These are phyloP conservation scores for Gyrodactylus bullatarudis DNA, from an alignment of 1,140 invertebrate species.

Conservation along the genomic window DNA sequence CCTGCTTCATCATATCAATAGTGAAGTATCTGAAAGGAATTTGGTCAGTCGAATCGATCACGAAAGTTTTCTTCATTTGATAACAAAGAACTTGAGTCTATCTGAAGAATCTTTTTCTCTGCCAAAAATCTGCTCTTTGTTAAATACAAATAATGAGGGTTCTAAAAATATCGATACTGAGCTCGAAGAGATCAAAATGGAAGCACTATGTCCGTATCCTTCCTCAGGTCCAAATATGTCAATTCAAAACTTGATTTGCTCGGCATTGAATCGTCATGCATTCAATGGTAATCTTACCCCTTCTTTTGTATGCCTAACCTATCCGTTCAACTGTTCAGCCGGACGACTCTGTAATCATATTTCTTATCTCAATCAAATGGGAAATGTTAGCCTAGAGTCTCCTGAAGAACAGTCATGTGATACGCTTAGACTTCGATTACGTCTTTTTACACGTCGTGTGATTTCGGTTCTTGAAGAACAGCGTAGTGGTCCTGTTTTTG, in stretches of 20 bases:
- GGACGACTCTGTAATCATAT: not conserved
- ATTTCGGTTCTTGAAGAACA: not conserved
- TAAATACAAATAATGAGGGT: not conserved
- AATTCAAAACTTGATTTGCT: not conserved
- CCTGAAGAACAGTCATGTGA: not conserved
- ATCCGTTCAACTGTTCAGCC: not conserved
- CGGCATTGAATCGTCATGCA: not conserved
- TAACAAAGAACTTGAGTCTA: not conserved
- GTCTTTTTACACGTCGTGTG: not conserved
- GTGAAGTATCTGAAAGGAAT: not conserved
- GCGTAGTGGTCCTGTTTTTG: not conserved
- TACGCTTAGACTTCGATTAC: not conserved
- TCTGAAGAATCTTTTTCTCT: not conserved
- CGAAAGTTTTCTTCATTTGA: not conserved
- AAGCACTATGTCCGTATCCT: not conserved
- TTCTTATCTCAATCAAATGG: not conserved
- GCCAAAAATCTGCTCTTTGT: not conserved
- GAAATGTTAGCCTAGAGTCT: not conserved
- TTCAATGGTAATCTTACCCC: not conserved
- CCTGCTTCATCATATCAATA: not conserved
- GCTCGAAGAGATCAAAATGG: no score
- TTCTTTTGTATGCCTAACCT: not conserved
- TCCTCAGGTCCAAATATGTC: not conserved
- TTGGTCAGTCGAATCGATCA: not conserved
- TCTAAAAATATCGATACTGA: no score